Conservation (phyloP, 1,140 invertebrate species). For the Heliconius eleuchia region DNA sequence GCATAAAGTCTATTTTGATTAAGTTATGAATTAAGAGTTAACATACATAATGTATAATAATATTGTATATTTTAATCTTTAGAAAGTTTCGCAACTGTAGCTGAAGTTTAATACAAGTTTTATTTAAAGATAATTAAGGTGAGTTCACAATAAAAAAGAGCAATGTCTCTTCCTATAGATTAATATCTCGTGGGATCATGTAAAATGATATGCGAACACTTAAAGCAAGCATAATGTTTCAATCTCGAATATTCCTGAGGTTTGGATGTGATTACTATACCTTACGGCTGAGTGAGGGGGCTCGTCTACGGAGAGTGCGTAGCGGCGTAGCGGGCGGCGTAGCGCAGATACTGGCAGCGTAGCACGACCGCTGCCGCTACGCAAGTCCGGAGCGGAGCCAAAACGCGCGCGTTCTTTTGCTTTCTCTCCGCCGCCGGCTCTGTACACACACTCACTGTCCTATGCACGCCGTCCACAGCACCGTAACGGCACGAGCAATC, state of each 20-base stretch:
- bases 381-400: conserved; percentile 71
- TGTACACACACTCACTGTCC: conserved; percentile 59
- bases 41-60: too few species aligned
- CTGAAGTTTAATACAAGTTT: too few species aligned
- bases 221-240: conserved; percentile 4
- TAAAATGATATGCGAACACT: not conserved
- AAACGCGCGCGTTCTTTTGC: conserved; percentile 59
- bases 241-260: not conserved
- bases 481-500: conserved; percentile 17
- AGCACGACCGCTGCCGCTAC: conserved; percentile 81
- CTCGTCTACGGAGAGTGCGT: conserved; percentile 87
- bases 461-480: conserved; percentile 34
- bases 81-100: too few species aligned
- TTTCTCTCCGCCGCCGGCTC: conserved; percentile 56
- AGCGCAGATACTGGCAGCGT: conserved; percentile 78
- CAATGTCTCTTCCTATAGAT: too few species aligned
- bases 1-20: too few species aligned
- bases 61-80: too few species aligned
- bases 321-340: conserved; percentile 83
- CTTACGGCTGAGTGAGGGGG: conserved; percentile 73
- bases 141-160: not conserved
- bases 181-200: too few species aligned
- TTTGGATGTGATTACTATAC: conserved; percentile 42
- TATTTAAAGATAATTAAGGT: not conserved
- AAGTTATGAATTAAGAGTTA: too few species aligned